A percentile compares a stretch with the other conserved stretches of the same genome.
phyloP scores from a whole-genome alignment of 2,797 vertebrate species.

The Crax fasciolata region DNA sequence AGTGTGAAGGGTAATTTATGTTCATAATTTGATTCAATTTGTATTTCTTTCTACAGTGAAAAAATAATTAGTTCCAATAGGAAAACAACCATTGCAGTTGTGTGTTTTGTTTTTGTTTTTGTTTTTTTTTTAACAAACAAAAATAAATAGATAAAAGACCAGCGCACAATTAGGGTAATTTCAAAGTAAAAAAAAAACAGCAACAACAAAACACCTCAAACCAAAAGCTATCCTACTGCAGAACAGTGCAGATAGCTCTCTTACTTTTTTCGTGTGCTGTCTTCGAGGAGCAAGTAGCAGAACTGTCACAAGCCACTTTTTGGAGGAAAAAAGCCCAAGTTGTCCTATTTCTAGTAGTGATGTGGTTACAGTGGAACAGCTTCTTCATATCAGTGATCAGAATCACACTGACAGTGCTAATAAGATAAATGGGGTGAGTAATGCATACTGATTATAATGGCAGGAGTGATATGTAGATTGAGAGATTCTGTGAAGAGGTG shows the following conservation, averaged over 20 bases:
- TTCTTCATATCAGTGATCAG: neutral
- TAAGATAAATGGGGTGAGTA: neutral
- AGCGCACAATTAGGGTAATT: too few relatives aligned
- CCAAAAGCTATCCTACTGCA: neutral
- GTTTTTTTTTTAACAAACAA: neutral
- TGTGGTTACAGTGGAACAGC: neutral
- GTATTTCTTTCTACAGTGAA: neutral
- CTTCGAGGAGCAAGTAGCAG: neutral
- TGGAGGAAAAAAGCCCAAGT: neutral
- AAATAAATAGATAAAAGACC: too few relatives aligned
- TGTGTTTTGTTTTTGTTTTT: neutral
- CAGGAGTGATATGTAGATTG: neutral
- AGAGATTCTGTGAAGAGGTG: neutral
- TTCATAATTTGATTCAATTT: constrained; percentile 18
- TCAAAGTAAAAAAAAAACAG: neutral
- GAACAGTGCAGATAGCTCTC: neutral
- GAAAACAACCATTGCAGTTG: neutral
- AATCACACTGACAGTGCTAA: neutral
- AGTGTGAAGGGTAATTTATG: constrained; percentile 41
- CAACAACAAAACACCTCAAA: neutral
- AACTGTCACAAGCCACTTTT: neutral
- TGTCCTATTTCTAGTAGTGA: neutral
- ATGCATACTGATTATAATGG: neutral
- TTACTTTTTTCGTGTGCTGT: neutral
- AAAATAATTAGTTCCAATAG: neutral